Conservation (phyloP, 2,797 vertebrate species). For the Amblyraja radiata region DNA sequence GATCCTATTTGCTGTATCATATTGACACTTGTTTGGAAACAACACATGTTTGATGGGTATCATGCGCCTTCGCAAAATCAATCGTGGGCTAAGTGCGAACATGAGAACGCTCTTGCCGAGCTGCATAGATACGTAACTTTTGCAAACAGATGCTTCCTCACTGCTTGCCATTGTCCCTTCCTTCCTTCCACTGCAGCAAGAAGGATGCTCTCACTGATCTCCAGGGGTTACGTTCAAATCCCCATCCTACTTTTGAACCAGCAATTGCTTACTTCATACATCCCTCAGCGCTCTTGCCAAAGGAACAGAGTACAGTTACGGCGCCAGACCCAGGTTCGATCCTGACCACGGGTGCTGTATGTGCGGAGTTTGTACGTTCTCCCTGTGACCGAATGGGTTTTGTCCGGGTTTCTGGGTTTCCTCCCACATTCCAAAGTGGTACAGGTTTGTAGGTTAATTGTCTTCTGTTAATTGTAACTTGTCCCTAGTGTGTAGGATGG, state of each 20-base stretch:
- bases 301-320: background rate
- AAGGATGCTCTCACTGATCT: background rate
- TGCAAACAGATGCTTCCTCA: constrained; percentile 6
- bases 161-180: background rate
- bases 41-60: background rate
- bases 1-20: background rate
- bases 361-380: too few relatives aligned
- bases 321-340: too few relatives aligned
- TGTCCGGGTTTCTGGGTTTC: too few relatives aligned
- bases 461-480: too few relatives aligned
- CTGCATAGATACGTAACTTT: background rate
- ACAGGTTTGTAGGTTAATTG: too few relatives aligned
- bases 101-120: background rate
- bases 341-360: too few relatives aligned
- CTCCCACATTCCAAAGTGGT: too few relatives aligned
- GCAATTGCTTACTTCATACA: background rate
- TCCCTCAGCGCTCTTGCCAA: background rate
- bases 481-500: too few relatives aligned
- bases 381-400: too few relatives aligned
- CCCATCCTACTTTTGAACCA: background rate
- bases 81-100: constrained; percentile 21
- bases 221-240: too few relatives aligned
- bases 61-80: constrained; percentile 1
- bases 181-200: background rate
- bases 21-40: constrained; percentile 17